These are phyloP conservation scores for Pseudanteris insignis DNA, from an alignment of 2,888 invertebrate species.

Conservation along the genomic window DNA sequence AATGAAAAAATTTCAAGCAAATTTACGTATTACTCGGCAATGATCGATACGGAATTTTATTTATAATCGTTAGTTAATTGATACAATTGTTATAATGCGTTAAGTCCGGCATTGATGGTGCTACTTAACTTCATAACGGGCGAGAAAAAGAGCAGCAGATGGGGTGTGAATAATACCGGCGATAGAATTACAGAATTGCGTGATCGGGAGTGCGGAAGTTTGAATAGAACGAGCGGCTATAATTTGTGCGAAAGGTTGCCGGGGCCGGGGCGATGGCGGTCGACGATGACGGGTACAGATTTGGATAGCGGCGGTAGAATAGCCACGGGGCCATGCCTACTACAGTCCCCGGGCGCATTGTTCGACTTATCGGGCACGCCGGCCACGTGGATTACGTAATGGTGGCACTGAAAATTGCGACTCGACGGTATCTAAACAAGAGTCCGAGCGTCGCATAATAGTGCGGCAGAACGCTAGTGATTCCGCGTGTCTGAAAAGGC, in stretches of 20 bases:
- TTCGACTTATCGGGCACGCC: constrained; percentile 60
- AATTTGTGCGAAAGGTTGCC: constrained; percentile 13
- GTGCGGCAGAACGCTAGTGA: constrained; percentile 14
- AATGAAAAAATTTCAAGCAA: too few species aligned
- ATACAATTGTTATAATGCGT: too few species aligned
- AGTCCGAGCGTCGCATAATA: constrained; percentile 46
- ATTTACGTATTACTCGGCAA: too few species aligned
- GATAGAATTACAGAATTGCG: constrained; percentile 2
- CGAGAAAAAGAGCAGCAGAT: too few species aligned
- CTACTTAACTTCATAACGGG: too few species aligned
- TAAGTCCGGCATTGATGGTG: too few species aligned
- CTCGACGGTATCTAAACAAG: constrained; percentile 64
- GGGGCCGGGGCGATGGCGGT: constrained; percentile 5
- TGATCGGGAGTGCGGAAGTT: constrained; percentile 4
- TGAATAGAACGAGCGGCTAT: constrained; percentile 20
- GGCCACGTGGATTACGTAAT: constrained; percentile 64
- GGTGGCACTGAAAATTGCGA: constrained; percentile 62
- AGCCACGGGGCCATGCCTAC: constrained; percentile 1
- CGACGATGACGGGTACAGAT: constrained; percentile 14
- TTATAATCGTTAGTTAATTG: too few species aligned
- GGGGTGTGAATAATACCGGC: background rate
- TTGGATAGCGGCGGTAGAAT: constrained; percentile 12
- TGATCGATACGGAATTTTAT: too few species aligned
- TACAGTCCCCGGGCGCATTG: constrained; percentile 53
- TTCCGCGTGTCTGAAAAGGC: constrained; percentile 44